A percentile compares a stretch with the other conserved stretches of the same genome.
These are phyloP conservation scores for Orthosia cruda DNA, from an alignment of 2,888 invertebrate species.

Conservation along the genomic window DNA sequence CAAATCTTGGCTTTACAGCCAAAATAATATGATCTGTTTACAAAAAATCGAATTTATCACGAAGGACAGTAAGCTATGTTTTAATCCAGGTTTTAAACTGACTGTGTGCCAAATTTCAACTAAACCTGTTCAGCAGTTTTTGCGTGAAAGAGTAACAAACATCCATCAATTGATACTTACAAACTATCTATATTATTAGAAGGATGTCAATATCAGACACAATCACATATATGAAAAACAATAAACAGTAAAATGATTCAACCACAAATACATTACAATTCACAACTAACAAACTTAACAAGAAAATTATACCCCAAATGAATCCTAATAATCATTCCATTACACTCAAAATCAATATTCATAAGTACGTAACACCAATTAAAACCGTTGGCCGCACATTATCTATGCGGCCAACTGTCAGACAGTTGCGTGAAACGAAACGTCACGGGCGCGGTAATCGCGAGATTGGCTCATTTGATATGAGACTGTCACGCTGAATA, in stretches of 20 bases:
- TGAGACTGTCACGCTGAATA: slow-evolving; percentile 75
- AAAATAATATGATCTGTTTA: too few relatives aligned
- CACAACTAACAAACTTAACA: neutral
- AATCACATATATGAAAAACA: neutral
- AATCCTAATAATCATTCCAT: slow-evolving; percentile 36
- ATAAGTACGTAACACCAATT: slow-evolving; percentile 66
- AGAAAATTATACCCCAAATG: slow-evolving; percentile 15
- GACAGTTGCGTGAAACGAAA: slow-evolving; percentile 88
- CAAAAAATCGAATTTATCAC: too few relatives aligned
- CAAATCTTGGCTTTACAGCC: neutral
- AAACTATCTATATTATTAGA: neutral
- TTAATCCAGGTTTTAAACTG: too few relatives aligned
- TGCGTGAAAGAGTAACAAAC: too few relatives aligned
- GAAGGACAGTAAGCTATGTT: too few relatives aligned
- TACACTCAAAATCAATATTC: slow-evolving; percentile 65
- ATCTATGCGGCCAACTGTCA: slow-evolving; percentile 85
- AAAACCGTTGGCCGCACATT: slow-evolving; percentile 67
- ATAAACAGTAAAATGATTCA: neutral
- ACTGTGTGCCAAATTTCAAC: too few relatives aligned
- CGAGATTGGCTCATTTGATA: slow-evolving; percentile 85
- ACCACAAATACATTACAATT: neutral
- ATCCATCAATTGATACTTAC: too few relatives aligned
- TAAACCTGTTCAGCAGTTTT: too few relatives aligned
- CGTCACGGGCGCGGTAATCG: slow-evolving; percentile 82
- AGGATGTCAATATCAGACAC: neutral